Evolutionary conservation across 1,140 invertebrate species (phyloP), one percentile per base, ranked within the genome.

Genomic region (Drosophila fuyamai): DNA sequence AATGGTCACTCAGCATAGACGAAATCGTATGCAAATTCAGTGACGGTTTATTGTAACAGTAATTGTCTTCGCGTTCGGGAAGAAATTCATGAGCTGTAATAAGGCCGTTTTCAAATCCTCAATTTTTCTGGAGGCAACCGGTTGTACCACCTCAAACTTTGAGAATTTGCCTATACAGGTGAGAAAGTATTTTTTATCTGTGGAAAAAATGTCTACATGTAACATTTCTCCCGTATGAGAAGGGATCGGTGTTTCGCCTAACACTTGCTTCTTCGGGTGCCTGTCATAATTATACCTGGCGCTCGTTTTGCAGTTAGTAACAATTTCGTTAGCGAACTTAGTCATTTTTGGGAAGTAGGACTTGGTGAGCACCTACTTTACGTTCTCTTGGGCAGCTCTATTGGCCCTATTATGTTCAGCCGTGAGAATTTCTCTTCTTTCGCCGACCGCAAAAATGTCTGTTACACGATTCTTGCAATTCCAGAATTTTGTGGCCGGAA

Each of bases 281-380:
- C 57, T 59, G 27, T 59, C 57, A 16, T 38, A 46, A 5, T 53
- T 59, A 6, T 43, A 40, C 16, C 35, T 53, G 2, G 53, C 29
- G 32, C 62, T 57, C 6, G 55, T 68, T 46, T 59, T 65, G 38
- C 76, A 79, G 18, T 77, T 77, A 27, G 14, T 8, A 6, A 46
- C 57, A 9, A 77, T 48, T 62, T 67, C 29, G 7, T 50, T 61
- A 36, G 53, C 23, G 58, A 13, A 60, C 18, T 43, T 57, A 10
- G 62, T 2, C 36, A 23, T 23, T 23, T 23, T 38, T 38, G 36
- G 36, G 36, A 38, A 13, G 36, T 38, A 38, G 36, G 12, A 38
- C 36, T 38, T 10, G 9, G 12, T 10, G 10, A 38, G 36, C 9
- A 38, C 36, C 9, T 38, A 10, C 36, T 38, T 38, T 10, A 38